Percentiles rank a stretch among this genome's conserved stretches.
These are phyloP conservation scores for Achroia grisella DNA, from an alignment of 1,140 invertebrate species.

Conservation along the genomic window DNA sequence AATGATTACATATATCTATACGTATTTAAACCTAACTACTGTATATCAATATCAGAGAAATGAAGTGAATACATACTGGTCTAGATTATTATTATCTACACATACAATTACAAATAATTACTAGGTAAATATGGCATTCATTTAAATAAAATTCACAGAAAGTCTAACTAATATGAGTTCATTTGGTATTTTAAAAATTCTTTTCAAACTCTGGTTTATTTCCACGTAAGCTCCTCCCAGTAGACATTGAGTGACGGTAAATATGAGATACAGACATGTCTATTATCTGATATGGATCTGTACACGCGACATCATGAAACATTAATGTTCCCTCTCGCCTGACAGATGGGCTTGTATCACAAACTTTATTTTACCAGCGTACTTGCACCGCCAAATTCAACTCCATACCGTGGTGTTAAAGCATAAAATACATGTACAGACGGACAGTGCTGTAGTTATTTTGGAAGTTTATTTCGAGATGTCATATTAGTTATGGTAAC, in stretches of 20 bases:
- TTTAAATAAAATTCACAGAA: too few relatives aligned
- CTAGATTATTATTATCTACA: too few relatives aligned
- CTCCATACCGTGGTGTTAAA: too few relatives aligned
- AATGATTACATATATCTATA: too few relatives aligned
- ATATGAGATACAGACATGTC: conserved; percentile 45
- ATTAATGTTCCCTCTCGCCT: conserved; percentile 60
- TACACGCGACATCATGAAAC: conserved; percentile 59
- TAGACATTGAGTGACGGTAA: conserved; percentile 47
- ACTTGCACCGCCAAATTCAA: conserved; percentile 10
- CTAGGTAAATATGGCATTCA: too few relatives aligned
- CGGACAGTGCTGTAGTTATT: conserved; percentile 2
- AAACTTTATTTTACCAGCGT: conserved; percentile 36
- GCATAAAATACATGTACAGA: too few relatives aligned
- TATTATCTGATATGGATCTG: conserved; percentile 69
- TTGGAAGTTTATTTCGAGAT: conserved; percentile 31
- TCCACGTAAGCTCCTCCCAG: conserved; percentile 11
- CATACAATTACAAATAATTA: too few relatives aligned
- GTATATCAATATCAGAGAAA: too few relatives aligned
- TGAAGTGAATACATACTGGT: too few relatives aligned
- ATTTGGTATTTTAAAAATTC: too few relatives aligned
- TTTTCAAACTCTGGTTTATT: not conserved
- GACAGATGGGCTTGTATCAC: conserved; percentile 65
- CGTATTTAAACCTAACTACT: too few relatives aligned
- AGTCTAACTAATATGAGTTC: too few relatives aligned
- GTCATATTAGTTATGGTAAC: conserved; percentile 42